A percentile compares a stretch with the other conserved stretches of the same genome.
phyloP scores from a whole-genome alignment of 2,113 vertebrate genomes.

The Pseudopipra pipra region DNA sequence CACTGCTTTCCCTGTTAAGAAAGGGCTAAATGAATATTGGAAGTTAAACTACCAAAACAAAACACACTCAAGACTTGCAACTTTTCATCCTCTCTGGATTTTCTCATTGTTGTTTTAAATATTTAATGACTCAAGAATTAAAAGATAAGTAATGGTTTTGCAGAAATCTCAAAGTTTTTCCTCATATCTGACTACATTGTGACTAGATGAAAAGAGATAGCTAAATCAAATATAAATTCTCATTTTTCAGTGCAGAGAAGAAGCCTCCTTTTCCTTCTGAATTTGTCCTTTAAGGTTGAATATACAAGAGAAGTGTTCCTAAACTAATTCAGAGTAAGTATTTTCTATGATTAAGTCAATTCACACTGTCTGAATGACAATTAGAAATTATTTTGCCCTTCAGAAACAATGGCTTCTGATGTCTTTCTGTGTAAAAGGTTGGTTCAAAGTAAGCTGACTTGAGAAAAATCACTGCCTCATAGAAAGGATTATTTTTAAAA shows the following conservation, averaged over 20 bases:
- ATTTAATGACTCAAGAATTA: background rate
- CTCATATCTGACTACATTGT: background rate
- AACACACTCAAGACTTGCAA: background rate
- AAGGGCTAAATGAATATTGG: background rate
- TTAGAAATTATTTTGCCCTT: background rate
- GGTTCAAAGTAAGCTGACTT: background rate
- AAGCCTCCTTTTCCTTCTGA: background rate
- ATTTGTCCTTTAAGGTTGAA: background rate
- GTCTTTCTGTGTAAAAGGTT: background rate
- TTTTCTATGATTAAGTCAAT: background rate
- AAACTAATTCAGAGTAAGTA: background rate
- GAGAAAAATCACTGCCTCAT: background rate
- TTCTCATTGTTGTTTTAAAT: background rate
- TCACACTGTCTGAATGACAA: background rate
- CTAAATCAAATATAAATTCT: background rate
- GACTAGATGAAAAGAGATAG: background rate
- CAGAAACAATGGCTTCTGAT: background rate
- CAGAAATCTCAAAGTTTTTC: background rate
- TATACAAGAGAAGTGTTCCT: background rate
- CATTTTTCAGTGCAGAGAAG: background rate
- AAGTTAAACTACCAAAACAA: background rate
- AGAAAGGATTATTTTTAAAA: background rate
- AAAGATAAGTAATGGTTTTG: background rate
- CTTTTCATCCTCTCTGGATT: background rate
- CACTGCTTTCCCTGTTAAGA: background rate